Evolutionary conservation across 2,797 vertebrate genomes (phyloP).

Genomic region (Dendrocincla fuliginosa): DNA sequence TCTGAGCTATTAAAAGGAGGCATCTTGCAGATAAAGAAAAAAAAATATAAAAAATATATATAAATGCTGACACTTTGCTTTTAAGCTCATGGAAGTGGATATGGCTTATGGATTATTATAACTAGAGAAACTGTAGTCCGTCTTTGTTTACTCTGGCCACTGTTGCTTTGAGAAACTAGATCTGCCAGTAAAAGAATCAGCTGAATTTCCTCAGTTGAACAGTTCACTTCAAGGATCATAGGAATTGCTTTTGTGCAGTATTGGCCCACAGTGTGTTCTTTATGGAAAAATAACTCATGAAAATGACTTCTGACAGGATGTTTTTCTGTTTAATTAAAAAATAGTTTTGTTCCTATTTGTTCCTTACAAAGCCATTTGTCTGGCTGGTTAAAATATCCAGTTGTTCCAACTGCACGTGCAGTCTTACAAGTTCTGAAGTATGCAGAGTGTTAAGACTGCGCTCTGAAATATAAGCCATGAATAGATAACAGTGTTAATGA

Average conservation of each 20-base stretch:
- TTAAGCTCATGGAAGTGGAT: neutral
- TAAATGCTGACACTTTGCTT: neutral
- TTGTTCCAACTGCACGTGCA: neutral
- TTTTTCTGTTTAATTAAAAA: conserved; percentile 27
- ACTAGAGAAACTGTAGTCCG: neutral
- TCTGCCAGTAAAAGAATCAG: neutral
- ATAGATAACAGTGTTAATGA: neutral
- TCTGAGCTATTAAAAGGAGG: neutral
- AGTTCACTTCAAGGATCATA: neutral
- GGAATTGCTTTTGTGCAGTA: neutral
- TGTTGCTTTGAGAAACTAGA: neutral
- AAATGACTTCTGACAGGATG: neutral
- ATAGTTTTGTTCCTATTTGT: neutral
- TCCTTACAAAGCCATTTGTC: neutral
- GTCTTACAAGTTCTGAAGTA: neutral
- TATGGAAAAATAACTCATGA: neutral
- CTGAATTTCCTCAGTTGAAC: neutral
- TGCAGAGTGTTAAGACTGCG: neutral
- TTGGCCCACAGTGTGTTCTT: neutral
- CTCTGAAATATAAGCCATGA: neutral
- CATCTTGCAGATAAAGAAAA: neutral
- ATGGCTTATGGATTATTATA: neutral
- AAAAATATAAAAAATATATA: neutral
- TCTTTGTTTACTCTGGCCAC: neutral
- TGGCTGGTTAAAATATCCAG: neutral